phyloP scores from a whole-genome alignment of 2,113 vertebrate genomes.

The rat (Rattus norvegicus) region DNA sequence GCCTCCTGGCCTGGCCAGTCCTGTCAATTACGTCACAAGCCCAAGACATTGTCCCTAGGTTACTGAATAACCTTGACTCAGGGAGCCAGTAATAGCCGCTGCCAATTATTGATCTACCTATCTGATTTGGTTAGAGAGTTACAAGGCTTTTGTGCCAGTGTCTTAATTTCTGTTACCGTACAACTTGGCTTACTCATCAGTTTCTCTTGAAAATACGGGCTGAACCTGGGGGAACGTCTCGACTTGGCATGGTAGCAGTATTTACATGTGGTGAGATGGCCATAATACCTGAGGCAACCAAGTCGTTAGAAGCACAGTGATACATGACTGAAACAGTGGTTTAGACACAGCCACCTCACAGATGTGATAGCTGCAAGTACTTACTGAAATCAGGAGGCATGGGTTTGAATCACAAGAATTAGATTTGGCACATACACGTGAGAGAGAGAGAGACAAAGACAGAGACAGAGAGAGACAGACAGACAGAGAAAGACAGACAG shows the following conservation, averaged over 20 bases:
- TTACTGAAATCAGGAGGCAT: neutral
- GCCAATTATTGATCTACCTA: neutral
- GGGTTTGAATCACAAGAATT: neutral
- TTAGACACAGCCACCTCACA: neutral
- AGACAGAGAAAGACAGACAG: too few species aligned
- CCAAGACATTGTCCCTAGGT: neutral
- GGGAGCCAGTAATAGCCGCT: neutral
- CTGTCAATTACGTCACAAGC: rapidly evolving
- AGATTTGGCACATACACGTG: too few species aligned
- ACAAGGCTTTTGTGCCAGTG: neutral
- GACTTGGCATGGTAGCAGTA: too few species aligned
- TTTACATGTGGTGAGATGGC: neutral
- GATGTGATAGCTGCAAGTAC: neutral
- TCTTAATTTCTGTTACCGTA: neutral
- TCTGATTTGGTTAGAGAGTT: neutral
- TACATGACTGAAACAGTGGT: neutral
- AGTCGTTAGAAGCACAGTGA: neutral
- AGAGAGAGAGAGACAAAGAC: too few species aligned
- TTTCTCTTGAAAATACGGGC: conserved; percentile 29
- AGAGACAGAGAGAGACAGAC: too few species aligned
- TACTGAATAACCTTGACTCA: neutral
- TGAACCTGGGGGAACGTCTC: neutral
- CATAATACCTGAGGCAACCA: neutral
- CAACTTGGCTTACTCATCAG: neutral
- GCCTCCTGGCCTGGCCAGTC: neutral